Conservation (phyloP, 2,797 vertebrate genomes). For the Takifugu ocellatus region DNA sequence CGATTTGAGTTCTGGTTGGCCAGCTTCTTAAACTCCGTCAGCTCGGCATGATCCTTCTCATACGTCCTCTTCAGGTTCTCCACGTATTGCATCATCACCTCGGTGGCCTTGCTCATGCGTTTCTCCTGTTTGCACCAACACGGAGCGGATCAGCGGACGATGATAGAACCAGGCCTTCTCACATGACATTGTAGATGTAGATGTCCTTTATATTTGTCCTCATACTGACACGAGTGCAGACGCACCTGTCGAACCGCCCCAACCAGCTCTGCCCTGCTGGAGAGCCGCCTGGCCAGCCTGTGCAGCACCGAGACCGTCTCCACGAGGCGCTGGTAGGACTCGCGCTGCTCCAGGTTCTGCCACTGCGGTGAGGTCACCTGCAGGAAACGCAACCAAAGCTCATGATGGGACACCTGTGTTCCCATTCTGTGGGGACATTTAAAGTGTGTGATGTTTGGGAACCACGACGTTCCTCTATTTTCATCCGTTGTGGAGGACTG, state of each 20-base stretch:
- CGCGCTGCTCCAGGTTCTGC: slow-evolving; percentile 91
- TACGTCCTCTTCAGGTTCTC: slow-evolving; percentile 97
- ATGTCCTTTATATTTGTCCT: too few species aligned
- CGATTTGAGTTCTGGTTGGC: slow-evolving; percentile 97
- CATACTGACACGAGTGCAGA: too few species aligned
- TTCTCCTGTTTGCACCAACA: slow-evolving; percentile 82
- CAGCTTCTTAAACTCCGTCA: slow-evolving; percentile 97
- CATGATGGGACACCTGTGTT: too few species aligned
- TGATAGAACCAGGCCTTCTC: too few species aligned
- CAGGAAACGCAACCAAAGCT: slow-evolving; percentile 28
- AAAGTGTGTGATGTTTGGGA: slow-evolving; percentile 24
- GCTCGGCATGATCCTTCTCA: slow-evolving; percentile 96
- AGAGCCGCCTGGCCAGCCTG: slow-evolving; percentile 88
- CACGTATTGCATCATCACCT: slow-evolving; percentile 99
- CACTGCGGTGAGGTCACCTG: slow-evolving; percentile 87
- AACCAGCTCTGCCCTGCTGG: slow-evolving; percentile 92
- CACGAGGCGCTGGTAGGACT: slow-evolving; percentile 87
- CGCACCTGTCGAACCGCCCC: slow-evolving; percentile 92
- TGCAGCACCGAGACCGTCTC: slow-evolving; percentile 88
- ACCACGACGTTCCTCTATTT: slow-evolving; percentile 17
- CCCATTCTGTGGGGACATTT: too few species aligned
- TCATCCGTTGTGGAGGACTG: slow-evolving; percentile 27
- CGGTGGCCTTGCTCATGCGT: slow-evolving; percentile 96
- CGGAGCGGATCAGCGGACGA: background rate
- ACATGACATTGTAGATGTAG: too few species aligned